phyloP scores from a whole-genome alignment of 2,797 vertebrate species.

The Anguilla pacifica region DNA sequence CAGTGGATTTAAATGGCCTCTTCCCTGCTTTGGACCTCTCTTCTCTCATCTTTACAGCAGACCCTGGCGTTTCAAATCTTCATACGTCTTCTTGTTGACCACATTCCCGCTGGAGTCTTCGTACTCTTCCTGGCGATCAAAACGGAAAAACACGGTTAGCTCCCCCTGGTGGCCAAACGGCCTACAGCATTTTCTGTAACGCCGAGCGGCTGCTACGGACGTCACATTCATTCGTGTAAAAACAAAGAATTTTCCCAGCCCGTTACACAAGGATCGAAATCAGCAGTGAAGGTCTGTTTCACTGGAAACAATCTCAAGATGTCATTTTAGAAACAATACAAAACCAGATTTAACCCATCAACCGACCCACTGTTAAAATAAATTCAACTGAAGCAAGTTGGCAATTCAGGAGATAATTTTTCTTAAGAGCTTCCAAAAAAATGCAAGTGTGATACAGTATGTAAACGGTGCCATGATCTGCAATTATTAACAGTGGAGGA shows the following conservation, averaged over 20 bases:
- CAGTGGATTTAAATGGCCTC: neutral
- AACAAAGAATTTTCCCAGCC: neutral
- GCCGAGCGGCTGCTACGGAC: neutral
- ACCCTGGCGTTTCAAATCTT: constrained; percentile 96
- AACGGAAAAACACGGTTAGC: neutral
- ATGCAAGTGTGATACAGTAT: too few species aligned
- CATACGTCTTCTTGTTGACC: constrained; percentile 97
- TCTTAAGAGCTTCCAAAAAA: too few species aligned
- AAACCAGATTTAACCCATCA: neutral
- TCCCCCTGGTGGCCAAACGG: constrained; percentile 6
- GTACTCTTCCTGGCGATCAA: constrained; percentile 86
- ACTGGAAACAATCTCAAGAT: neutral
- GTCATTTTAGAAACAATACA: neutral
- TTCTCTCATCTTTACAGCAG: constrained; percentile 73
- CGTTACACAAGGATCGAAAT: neutral
- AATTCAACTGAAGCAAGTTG: too few species aligned
- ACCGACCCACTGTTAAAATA: neutral
- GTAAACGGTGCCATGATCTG: too few species aligned
- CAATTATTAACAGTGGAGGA: too few species aligned
- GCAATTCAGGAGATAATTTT: too few species aligned
- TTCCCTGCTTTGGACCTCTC: neutral
- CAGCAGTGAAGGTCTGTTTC: too few species aligned
- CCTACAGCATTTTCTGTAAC: neutral
- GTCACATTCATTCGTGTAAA: neutral
- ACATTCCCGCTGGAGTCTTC: constrained; percentile 98